These are phyloP conservation scores for Hippoglossus stenolepis DNA, from an alignment of 2,113 vertebrate genomes.

Conservation along the genomic window DNA sequence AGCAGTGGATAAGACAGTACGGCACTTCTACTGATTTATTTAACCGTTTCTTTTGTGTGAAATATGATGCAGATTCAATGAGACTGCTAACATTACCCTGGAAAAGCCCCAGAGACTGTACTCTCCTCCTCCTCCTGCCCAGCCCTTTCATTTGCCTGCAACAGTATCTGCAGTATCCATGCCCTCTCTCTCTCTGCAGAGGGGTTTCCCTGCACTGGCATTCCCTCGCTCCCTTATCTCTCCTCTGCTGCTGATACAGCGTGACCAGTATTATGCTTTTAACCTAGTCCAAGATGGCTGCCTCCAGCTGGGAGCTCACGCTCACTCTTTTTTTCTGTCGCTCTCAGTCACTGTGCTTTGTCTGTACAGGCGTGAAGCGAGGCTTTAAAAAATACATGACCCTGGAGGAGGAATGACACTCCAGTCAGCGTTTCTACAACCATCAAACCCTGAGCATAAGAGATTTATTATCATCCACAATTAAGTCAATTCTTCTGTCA, in stretches of 20 bases:
- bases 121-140: constrained; percentile 22
- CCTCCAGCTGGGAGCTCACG: constrained; percentile 44
- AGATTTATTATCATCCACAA: constrained; percentile 38
- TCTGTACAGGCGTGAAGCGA: constrained; percentile 21
- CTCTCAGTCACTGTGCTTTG: constrained; percentile 8
- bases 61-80: constrained; percentile 28
- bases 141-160: constrained; percentile 53
- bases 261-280: constrained; percentile 69
- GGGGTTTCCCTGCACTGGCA: constrained; percentile 68
- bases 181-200: constrained; percentile 44
- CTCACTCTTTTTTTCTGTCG: not conserved
- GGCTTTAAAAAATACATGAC: constrained; percentile 70
- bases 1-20: not conserved
- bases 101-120: constrained; percentile 18
- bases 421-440: constrained; percentile 49
- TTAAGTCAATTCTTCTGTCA: constrained; percentile 44
- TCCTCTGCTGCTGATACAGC: constrained; percentile 73
- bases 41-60: not conserved
- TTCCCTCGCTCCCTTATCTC: constrained; percentile 68
- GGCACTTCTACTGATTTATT: not conserved
- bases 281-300: constrained; percentile 74
- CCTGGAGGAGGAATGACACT: constrained; percentile 48
- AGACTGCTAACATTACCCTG: constrained; percentile 13
- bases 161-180: constrained; percentile 59
- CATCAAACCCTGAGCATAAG: constrained; percentile 5